phyloP scores from a whole-genome alignment of 2,113 vertebrate genomes.

The Perca fluviatilis region DNA sequence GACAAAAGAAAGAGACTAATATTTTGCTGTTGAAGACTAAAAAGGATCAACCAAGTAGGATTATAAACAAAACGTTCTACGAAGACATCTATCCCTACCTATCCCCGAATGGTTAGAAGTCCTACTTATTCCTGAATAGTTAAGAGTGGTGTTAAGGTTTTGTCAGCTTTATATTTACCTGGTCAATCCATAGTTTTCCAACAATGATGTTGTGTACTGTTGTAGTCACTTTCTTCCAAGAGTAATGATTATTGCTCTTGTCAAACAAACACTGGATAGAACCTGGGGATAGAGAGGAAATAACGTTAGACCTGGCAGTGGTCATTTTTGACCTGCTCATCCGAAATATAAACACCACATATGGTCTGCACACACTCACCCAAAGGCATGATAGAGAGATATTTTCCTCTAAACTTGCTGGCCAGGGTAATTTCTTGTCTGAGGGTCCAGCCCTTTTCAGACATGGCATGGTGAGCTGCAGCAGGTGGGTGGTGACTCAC shows the following conservation, averaged over 20 bases:
- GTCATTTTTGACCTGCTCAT: not conserved
- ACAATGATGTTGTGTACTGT: slow-evolving; percentile 99
- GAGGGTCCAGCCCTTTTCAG: slow-evolving; percentile 93
- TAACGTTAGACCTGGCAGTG: not conserved
- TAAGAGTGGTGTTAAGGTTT: not conserved
- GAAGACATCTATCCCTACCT: not conserved
- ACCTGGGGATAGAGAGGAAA: slow-evolving; percentile 79
- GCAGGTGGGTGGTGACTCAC: slow-evolving; percentile 97
- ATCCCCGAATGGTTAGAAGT: too few relatives aligned
- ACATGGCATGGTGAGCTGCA: slow-evolving; percentile 93
- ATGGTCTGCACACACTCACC: slow-evolving; percentile 82
- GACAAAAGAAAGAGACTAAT: not conserved
- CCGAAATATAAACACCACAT: not conserved
- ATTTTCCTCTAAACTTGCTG: slow-evolving; percentile 99
- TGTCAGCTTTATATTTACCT: slow-evolving; percentile 84
- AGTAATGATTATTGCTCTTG: slow-evolving; percentile 94
- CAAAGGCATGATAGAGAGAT: slow-evolving; percentile 97
- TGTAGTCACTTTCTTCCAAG: slow-evolving; percentile 98
- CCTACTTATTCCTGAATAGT: not conserved
- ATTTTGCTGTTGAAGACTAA: not conserved
- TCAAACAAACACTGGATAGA: slow-evolving; percentile 97
- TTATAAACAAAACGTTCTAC: not conserved
- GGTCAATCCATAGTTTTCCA: slow-evolving; percentile 98
- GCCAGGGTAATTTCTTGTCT: slow-evolving; percentile 96
- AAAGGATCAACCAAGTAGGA: not conserved